Conservation (phyloP, 2,113 vertebrate species). For the Rhipidura dahli region DNA sequence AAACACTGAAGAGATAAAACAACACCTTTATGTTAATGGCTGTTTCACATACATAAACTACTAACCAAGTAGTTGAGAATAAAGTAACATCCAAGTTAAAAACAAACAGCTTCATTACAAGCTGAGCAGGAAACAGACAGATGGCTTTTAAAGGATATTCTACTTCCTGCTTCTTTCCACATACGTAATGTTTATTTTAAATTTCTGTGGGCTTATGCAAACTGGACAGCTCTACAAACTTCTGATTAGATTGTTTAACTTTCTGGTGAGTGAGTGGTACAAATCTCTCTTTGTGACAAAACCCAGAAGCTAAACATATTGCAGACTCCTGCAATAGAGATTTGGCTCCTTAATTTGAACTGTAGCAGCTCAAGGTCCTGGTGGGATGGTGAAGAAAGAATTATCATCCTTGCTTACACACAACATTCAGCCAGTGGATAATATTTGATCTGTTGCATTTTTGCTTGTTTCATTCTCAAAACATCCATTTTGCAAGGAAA, state of each 20-base stretch:
- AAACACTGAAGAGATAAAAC: neutral
- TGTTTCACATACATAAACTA: neutral
- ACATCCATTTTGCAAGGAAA: neutral
- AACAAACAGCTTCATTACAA: neutral
- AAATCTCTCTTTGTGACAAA: slow-evolving; percentile 12
- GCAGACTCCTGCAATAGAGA: neutral
- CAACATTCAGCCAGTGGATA: neutral
- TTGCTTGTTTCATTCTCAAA: neutral
- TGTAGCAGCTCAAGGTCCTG: neutral
- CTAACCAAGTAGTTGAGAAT: neutral
- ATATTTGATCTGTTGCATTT: neutral
- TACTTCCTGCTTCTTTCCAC: slow-evolving; percentile 18
- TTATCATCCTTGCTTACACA: neutral
- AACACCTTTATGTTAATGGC: neutral
- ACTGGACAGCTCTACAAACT: slow-evolving; percentile 6
- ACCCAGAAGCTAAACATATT: neutral
- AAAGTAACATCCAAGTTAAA: neutral
- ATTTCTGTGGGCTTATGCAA: neutral
- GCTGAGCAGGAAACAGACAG: neutral
- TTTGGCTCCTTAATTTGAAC: neutral
- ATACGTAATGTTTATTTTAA: slow-evolving; percentile 14
- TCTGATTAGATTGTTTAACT: slow-evolving; percentile 38
- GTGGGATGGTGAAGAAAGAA: neutral
- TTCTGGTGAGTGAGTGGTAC: neutral
- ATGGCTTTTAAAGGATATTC: neutral